phyloP scores from a whole-genome alignment of 2,113 vertebrate species.

The Hucho hucho region DNA sequence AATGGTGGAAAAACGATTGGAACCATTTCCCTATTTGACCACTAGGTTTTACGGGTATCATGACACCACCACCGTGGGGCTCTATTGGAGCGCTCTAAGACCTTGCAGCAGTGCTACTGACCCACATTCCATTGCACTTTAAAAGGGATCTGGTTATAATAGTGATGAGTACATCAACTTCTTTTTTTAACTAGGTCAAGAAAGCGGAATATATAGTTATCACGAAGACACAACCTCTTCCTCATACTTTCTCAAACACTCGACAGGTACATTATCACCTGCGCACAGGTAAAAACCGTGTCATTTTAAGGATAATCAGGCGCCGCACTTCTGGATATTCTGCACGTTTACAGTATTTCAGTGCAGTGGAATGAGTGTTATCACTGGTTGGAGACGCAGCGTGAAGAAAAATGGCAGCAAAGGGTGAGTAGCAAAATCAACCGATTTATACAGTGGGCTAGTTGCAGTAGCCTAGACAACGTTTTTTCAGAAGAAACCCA shows the following conservation, averaged over 20 bases:
- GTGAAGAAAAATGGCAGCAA: conserved; percentile 61
- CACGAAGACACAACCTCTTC: background rate
- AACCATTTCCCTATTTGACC: no score
- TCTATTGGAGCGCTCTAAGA: conserved; percentile 53
- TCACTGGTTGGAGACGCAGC: conserved; percentile 59
- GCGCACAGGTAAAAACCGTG: conserved; percentile 4
- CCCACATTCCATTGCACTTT: conserved; percentile 39
- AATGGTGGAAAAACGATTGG: no score
- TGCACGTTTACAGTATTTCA: conserved; percentile 12
- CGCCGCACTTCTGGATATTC: conserved; percentile 16
- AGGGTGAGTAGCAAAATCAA: conserved; percentile 58
- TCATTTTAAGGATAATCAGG: conserved; percentile 27
- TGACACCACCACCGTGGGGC: no score
- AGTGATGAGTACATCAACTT: conserved; percentile 50
- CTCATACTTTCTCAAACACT: background rate
- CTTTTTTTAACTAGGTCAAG: background rate
- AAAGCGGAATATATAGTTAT: background rate
- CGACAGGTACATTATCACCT: background rate
- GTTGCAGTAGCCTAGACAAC: background rate
- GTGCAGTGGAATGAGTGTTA: conserved; percentile 74
- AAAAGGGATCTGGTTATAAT: conserved; percentile 34
- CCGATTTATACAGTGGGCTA: no score
- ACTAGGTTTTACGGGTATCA: no score
- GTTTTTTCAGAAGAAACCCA: background rate
- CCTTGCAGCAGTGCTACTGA: conserved; percentile 30